phyloP scores from a whole-genome alignment of 2,113 vertebrate genomes.

The Hylia prasina region DNA sequence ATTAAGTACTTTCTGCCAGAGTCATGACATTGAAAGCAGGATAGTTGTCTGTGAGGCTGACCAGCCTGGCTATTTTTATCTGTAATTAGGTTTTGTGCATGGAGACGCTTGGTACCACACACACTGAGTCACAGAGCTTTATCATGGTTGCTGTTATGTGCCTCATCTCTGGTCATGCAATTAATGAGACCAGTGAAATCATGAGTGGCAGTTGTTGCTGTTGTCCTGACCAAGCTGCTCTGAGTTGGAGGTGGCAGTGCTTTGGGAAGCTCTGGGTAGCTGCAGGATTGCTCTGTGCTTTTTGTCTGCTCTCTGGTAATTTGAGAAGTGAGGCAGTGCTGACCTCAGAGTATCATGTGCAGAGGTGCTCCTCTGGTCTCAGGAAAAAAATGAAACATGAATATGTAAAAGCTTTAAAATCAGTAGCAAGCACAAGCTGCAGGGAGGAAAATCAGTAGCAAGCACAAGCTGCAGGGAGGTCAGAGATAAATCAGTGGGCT shows the following conservation, averaged over 20 bases:
- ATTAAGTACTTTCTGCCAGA: fast-evolving
- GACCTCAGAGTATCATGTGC: not conserved
- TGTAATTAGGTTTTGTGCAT: not conserved
- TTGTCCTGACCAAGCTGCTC: not conserved
- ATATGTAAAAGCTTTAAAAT: not conserved
- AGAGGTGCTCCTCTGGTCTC: not conserved
- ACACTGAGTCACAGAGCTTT: not conserved
- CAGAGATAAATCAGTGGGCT: not conserved
- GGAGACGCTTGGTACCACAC: not conserved
- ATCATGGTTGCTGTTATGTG: not conserved
- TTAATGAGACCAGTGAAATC: not conserved
- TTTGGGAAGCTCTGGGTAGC: not conserved
- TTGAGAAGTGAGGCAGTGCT: not conserved
- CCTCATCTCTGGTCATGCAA: not conserved
- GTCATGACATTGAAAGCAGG: not conserved
- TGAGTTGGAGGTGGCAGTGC: fast-evolving
- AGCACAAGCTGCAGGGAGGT: not conserved
- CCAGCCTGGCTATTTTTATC: not conserved
- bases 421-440: not conserved
- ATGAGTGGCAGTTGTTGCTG: not conserved
- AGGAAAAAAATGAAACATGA: not conserved
- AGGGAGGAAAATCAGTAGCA: not conserved
- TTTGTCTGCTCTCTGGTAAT: not conserved
- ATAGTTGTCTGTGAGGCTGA: not conserved
- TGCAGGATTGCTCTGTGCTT: not conserved